Conservation (phyloP, 2,888 invertebrate genomes). For the Eristalinus sepulchralis region DNA sequence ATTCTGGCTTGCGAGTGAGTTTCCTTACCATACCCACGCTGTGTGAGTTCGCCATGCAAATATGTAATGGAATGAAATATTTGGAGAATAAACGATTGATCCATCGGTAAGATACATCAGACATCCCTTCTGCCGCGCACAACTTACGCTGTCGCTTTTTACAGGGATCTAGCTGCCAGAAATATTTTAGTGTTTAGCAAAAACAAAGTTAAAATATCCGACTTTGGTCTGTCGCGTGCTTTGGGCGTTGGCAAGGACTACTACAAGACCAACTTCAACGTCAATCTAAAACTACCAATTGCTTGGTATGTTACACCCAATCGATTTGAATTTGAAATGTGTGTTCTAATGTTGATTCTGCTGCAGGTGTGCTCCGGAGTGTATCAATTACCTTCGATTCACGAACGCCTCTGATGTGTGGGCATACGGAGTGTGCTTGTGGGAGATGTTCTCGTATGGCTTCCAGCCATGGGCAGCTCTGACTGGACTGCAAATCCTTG, state of each 20-base stretch:
- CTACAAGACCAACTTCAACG: constrained; percentile 98
- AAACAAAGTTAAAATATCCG: constrained; percentile 98
- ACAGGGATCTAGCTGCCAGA: constrained; percentile 96
- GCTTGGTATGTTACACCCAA: constrained; percentile 88
- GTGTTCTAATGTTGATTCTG: constrained; percentile 15
- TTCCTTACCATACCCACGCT: constrained; percentile 94
- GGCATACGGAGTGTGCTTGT: constrained; percentile 98
- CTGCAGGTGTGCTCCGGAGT: constrained; percentile 97
- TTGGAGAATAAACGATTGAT: constrained; percentile 97
- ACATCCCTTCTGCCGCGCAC: background rate
- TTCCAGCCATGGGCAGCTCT: constrained; percentile 99
- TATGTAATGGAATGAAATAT: constrained; percentile 99
- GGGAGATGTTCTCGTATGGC: constrained; percentile 99
- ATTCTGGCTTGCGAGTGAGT: constrained; percentile 93
- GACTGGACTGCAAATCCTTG: constrained; percentile 96
- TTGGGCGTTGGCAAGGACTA: constrained; percentile 99
- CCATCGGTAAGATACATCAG: constrained; percentile 85
- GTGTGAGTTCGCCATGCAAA: constrained; percentile 97
- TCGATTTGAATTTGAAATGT: background rate
- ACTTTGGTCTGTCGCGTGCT: constrained; percentile 97
- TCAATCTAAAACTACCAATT: constrained; percentile 97
- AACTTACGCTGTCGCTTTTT: background rate
- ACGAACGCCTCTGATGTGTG: constrained; percentile 98
- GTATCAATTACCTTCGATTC: constrained; percentile 96
- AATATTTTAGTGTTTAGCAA: constrained; percentile 98